These are phyloP conservation scores for Belgica antarctica DNA, from an alignment of 2,888 invertebrate species.

Conservation along the genomic window DNA sequence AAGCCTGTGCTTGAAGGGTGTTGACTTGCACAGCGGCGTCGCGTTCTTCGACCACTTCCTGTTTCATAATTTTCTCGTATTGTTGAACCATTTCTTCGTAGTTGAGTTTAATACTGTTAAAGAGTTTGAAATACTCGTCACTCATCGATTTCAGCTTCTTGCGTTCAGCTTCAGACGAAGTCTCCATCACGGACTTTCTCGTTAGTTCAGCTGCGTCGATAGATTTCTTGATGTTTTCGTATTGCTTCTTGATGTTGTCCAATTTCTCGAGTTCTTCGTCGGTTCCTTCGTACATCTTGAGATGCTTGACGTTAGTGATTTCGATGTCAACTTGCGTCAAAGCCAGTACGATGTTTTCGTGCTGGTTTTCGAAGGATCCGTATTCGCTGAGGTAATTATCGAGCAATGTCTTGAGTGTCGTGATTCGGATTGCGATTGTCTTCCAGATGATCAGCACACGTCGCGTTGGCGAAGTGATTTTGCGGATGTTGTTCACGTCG, in stretches of 20 bases:
- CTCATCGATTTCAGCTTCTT: slow-evolving; percentile 61
- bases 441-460: slow-evolving; percentile 53
- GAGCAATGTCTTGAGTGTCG: slow-evolving; percentile 52
- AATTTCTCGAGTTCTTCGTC: slow-evolving; percentile 49
- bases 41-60: slow-evolving; percentile 57
- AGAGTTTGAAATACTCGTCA: slow-evolving; percentile 65
- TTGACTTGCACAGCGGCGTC: slow-evolving; percentile 80
- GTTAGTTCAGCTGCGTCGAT: slow-evolving; percentile 62
- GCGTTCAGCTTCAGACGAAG: slow-evolving; percentile 60
- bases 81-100: slow-evolving; percentile 49
- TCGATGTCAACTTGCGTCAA: slow-evolving; percentile 70
- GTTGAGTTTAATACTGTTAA: slow-evolving; percentile 61
- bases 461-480: slow-evolving; percentile 32
- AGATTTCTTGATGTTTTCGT: slow-evolving; percentile 57
- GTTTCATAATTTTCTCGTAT: slow-evolving; percentile 55
- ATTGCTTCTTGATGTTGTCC: slow-evolving; percentile 58
- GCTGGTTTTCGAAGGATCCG: not conserved
- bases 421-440: slow-evolving; percentile 58
- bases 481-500: slow-evolving; percentile 31
- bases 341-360: slow-evolving; percentile 54
- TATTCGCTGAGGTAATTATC: slow-evolving; percentile 48
- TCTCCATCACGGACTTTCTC: slow-evolving; percentile 61
- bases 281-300: slow-evolving; percentile 54
- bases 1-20: slow-evolving; percentile 64
- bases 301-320: slow-evolving; percentile 67